A percentile compares a stretch with the other conserved stretches of the same genome.
These are phyloP conservation scores for Cerceris ruficornis DNA, from an alignment of 2,888 invertebrate genomes.

Conservation along the genomic window DNA sequence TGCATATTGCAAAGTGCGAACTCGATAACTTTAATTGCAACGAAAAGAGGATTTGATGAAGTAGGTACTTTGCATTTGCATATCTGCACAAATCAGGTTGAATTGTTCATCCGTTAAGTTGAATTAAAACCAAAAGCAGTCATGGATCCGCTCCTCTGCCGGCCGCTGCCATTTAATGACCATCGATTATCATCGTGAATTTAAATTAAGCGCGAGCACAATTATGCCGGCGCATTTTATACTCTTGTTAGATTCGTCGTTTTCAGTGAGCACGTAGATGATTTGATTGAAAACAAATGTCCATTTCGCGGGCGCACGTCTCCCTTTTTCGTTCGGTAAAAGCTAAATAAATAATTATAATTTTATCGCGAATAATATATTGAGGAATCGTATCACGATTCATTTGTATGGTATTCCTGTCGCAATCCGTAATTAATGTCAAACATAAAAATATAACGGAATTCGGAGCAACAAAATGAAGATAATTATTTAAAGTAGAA, in stretches of 20 bases:
- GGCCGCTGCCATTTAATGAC: conserved; percentile 47
- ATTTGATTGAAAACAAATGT: conserved; percentile 56
- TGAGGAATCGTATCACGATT: conserved; percentile 13
- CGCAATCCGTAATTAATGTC: conserved; percentile 7
- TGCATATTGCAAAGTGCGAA: neutral
- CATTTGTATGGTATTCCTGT: conserved; percentile 2
- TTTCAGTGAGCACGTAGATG: conserved; percentile 29
- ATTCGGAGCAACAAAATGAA: neutral
- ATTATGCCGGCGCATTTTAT: conserved; percentile 45
- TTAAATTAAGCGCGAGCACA: conserved; percentile 56
- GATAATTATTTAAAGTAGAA: neutral
- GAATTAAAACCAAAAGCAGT: conserved; percentile 57
- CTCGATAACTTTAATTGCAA: conserved; percentile 30
- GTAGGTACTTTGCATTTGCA: conserved; percentile 20
- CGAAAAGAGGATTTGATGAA: conserved; percentile 38
- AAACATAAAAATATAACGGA: neutral
- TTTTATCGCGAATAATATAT: conserved; percentile 16
- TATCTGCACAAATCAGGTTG: conserved; percentile 23
- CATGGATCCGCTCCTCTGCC: conserved; percentile 23
- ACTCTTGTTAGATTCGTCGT: conserved; percentile 52
- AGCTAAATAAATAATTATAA: conserved; percentile 45
- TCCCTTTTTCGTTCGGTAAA: conserved; percentile 35
- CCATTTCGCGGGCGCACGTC: neutral
- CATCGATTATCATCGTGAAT: conserved; percentile 62
- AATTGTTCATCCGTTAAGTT: conserved; percentile 54